Percentiles rank a stretch among this genome's conserved stretches.
These are phyloP conservation scores for Lipotes vexillifer DNA, from an alignment of 2,113 vertebrate genomes.

Conservation along the genomic window DNA sequence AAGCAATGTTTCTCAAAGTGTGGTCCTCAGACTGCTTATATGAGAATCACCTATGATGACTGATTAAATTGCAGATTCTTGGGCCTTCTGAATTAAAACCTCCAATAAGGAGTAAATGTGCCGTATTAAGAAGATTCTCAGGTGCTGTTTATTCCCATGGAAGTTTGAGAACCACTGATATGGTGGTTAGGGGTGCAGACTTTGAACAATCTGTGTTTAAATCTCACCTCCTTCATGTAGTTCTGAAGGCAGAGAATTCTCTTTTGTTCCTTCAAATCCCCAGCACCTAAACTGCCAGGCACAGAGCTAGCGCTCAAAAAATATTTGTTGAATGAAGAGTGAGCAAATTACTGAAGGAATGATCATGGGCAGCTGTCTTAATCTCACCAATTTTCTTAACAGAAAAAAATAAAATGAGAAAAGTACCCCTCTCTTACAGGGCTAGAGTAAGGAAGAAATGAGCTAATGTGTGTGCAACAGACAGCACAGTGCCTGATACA, in stretches of 20 bases:
- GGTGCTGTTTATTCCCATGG: not conserved
- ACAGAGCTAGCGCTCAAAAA: not conserved
- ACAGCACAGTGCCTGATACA: accelerated
- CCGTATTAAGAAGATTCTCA: not conserved
- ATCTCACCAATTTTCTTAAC: not conserved
- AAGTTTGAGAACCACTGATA: not conserved
- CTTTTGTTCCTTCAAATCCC: not conserved
- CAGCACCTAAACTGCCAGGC: not conserved
- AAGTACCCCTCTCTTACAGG: not conserved
- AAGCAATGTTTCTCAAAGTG: not conserved
- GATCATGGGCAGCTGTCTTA: not conserved
- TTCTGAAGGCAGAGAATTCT: not conserved
- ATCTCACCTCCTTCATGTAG: not conserved
- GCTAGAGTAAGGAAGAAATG: not conserved
- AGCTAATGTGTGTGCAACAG: accelerated
- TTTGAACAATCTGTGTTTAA: not conserved
- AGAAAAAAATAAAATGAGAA: not conserved
- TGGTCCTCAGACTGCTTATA: not conserved
- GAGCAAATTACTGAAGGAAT: not conserved
- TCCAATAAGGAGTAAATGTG: not conserved
- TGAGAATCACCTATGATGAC: not conserved
- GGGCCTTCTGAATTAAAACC: not conserved
- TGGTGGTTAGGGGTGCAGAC: not conserved
- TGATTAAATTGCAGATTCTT: not conserved
- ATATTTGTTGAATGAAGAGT: not conserved